Conservation (phyloP, 2,113 vertebrate genomes). For the Gasterosteus aculeatus region DNA sequence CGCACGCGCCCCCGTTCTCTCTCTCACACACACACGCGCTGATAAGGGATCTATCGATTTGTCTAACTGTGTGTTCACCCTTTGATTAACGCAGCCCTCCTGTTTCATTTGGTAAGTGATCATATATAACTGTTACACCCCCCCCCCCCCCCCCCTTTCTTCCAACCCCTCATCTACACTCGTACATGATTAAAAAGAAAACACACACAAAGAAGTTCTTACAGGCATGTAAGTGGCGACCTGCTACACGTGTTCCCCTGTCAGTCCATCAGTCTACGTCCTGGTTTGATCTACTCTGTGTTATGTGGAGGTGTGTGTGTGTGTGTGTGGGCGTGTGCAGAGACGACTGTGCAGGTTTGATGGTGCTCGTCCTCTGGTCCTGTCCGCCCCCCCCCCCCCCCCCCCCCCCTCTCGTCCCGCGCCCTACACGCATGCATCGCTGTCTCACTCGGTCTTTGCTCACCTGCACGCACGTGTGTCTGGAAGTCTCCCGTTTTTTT, state of each 20-base stretch:
- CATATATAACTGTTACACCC: conserved; percentile 68
- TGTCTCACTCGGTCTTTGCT: conserved; percentile 46
- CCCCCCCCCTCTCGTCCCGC: conserved; percentile 24
- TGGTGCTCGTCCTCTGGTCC: conserved; percentile 44
- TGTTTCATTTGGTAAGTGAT: conserved; percentile 87
- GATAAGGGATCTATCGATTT: conserved; percentile 54
- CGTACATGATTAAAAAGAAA: too few relatives aligned
- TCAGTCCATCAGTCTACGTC: conserved; percentile 54
- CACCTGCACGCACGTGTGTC: conserved; percentile 53
- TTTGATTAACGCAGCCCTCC: conserved; percentile 85
- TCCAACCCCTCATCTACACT: conserved; percentile 37
- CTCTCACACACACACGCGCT: background rate
- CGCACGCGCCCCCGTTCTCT: background rate
- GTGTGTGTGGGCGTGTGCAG: conserved; percentile 17
- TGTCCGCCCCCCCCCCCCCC: conserved; percentile 39
- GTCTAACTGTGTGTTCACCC: conserved; percentile 82
- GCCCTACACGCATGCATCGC: conserved; percentile 66
- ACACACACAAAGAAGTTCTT: conserved; percentile 29
- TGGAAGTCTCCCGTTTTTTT: background rate
- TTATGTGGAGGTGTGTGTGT: conserved; percentile 61
- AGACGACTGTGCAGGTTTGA: conserved; percentile 28
- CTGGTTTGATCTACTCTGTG: conserved; percentile 45
- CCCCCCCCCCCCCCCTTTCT: conserved; percentile 7
- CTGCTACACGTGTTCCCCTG: conserved; percentile 33
- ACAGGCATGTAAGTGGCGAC: conserved; percentile 68